Evolutionary conservation across 2,113 vertebrate species (phyloP), one percentile per base, ranked within the genome.

Genomic region (Campylomormyrus tamandua): DNA sequence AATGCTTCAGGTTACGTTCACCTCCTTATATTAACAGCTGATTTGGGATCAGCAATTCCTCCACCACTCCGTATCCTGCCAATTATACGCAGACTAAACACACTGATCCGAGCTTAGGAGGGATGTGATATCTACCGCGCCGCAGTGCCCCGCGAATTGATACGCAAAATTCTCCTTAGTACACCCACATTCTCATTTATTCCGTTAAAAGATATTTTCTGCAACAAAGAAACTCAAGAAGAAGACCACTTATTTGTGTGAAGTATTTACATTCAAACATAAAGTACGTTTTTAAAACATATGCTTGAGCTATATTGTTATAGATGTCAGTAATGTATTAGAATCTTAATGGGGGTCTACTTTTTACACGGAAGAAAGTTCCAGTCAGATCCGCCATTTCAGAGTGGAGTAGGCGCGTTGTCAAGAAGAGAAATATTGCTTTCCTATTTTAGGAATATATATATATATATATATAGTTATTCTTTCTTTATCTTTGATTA

Each of bases 381-480:
- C 95, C 94, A 91, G 90, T 90, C 93, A 84, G 87, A 83, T 91
- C 94, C 96, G 95, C 96, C 96, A 96, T 96, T 96, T 96, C 94
- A 91, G 91, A 92, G 31, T 90, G 27, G 88, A 15, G 5, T 15
- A 89, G 88, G 70, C 80, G 90, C 92, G 92, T 95, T 95, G 93
- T 93, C 92, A 91, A 77, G 89, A 91, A 85, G 50, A 35, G 74
- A 66, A 4, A 27, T 0, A 84, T 31, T 84, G 5, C 50, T 58
- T n/a, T 13, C 27, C 7, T n/a, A 3, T 35, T 31, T 87, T 21
- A 52, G 50, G 27, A 31, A 19, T 87, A 19, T 87, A 53, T 87
- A 53, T 87, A 19, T 87, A 53, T 87, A 53, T 87, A 53, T 87
- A n/a, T 53, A 53, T 19, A 24, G 11, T 87, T 31, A 19, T 52